Percentiles rank a stretch among this genome's conserved stretches.
Conservation (phyloP, 1,140 invertebrate species). For the Apis cerana region DNA sequence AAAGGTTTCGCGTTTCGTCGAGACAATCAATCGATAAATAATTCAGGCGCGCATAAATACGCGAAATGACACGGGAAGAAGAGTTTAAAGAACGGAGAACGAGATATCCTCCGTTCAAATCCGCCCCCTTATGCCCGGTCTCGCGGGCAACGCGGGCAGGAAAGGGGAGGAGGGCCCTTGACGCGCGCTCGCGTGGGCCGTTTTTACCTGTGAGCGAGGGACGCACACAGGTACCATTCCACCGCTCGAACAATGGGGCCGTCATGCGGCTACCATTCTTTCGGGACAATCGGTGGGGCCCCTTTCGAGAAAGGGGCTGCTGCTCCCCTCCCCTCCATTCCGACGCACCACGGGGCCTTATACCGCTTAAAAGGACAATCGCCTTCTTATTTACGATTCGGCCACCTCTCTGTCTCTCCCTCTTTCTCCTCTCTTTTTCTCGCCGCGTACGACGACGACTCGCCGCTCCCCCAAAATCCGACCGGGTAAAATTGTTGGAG, state of each 20-base stretch:
- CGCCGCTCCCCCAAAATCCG: neutral
- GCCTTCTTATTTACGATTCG: conserved; percentile 77
- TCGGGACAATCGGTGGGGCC: conserved; percentile 68
- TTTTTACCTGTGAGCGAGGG: neutral
- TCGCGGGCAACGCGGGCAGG: neutral
- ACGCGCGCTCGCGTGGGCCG: neutral
- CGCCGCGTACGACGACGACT: neutral
- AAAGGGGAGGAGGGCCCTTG: neutral
- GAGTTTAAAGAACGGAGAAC: no score
- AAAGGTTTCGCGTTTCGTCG: no score
- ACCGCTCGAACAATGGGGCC: conserved; percentile 73
- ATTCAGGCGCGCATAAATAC: no score
- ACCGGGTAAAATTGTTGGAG: no score
- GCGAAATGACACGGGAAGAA: no score
- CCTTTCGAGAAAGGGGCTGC: conserved; percentile 34
- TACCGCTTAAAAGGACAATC: conserved; percentile 78
- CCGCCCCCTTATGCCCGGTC: neutral
- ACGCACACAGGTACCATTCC: conserved; percentile 53
- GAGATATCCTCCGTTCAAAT: neutral
- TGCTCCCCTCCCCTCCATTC: conserved; percentile 14
- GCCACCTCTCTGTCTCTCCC: conserved; percentile 41
- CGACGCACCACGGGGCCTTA: conserved; percentile 35
- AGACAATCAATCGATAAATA: no score
- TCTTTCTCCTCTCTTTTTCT: conserved; percentile 16
- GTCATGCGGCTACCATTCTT: conserved; percentile 75